Evolutionary conservation across 2,888 invertebrate species (phyloP), one percentile per base, ranked within the genome.

Genomic region (Megastigmus dorsalis): DNA sequence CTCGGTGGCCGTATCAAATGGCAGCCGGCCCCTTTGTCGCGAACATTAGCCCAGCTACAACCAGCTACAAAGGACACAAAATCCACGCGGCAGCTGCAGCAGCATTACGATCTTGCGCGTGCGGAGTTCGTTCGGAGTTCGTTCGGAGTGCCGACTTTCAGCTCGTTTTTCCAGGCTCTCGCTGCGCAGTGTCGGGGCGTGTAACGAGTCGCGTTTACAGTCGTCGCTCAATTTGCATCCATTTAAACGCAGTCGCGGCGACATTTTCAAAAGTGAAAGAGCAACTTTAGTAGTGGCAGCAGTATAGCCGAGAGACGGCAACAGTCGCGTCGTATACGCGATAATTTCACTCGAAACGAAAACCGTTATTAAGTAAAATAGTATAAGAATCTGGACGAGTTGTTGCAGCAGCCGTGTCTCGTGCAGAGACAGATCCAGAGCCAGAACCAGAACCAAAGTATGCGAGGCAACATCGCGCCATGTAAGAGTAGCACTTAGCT

Each of bases 201-300:
- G 65, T 63, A 62, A 72, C 75, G 77, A 66, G 66, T 13, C 62
- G 68, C 55, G 66, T 60, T 69, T 77, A 76, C 66, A 62, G 55
- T 75, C 48, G 54, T 50, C 66, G 55, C 60, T 67, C 66, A 71
- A 75, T 75, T 71, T 71, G 65, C 67, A 69, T 55, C 68, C 26
- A 69, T 78, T 75, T 72, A 76, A 69, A 62, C n/a, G n/a, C 72
- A 66, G 75, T 57, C 76, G 59, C 69, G 71, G 59, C 69, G 71
- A 30, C 54, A 43, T 66, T 57, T 70, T 60, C 30, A 57, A 57
- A 62, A 60, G 62, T 36, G 57, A 43, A 62, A 70, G 26, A 23
- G 54, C 26, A 62, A 33, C n/a, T n/a, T n/a, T n/a, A n/a, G n/a
- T n/a, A n/a, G n/a, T n/a, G n/a, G n/a, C n/a, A n/a, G n/a, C n/a